Percentiles rank a stretch among this genome's conserved stretches.
Evolutionary conservation across 2,113 vertebrate genomes (phyloP).

Genomic region (Lutjanus erythropterus): DNA sequence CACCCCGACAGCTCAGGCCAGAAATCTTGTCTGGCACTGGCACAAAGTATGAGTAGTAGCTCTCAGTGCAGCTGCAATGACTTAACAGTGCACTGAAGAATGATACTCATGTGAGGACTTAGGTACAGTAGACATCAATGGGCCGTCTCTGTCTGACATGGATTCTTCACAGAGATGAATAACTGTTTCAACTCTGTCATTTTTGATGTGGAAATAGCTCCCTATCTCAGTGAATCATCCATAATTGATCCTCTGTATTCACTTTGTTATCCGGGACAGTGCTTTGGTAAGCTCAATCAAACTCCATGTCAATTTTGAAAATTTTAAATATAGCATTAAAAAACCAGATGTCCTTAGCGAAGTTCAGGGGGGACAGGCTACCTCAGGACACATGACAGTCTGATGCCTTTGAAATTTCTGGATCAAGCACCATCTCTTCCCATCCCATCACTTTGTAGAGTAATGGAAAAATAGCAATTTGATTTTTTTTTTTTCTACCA

Average conservation of each 20-base stretch:
- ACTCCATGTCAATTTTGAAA: slow-evolving; percentile 34
- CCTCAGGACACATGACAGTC: slow-evolving; percentile 12
- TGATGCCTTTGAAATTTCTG: slow-evolving; percentile 40
- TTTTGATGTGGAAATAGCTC: slow-evolving; percentile 56
- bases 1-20: slow-evolving; percentile 17
- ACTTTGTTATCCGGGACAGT: slow-evolving; percentile 39
- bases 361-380: slow-evolving; percentile 27
- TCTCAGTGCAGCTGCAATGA: slow-evolving; percentile 32
- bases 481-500: slow-evolving; percentile 34
- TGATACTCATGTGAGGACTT: slow-evolving; percentile 39
- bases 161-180: slow-evolving; percentile 54
- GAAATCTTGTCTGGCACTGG: slow-evolving; percentile 36
- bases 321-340: slow-evolving; percentile 36
- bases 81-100: slow-evolving; percentile 55
- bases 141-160: slow-evolving; percentile 42
- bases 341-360: slow-evolving; percentile 6
- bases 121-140: slow-evolving; percentile 41
- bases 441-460: slow-evolving; percentile 22
- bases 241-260: slow-evolving; percentile 67
- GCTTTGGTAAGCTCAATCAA: slow-evolving; percentile 52
- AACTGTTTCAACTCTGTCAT: slow-evolving; percentile 59
- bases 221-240: slow-evolving; percentile 56
- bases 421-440: slow-evolving; percentile 39
- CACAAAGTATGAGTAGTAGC: slow-evolving; percentile 35
- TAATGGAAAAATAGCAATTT: slow-evolving; percentile 53